Base-by-base conservation (phyloP, 1,140 invertebrate genomes). In the Drosophila fuyamai region DNA sequence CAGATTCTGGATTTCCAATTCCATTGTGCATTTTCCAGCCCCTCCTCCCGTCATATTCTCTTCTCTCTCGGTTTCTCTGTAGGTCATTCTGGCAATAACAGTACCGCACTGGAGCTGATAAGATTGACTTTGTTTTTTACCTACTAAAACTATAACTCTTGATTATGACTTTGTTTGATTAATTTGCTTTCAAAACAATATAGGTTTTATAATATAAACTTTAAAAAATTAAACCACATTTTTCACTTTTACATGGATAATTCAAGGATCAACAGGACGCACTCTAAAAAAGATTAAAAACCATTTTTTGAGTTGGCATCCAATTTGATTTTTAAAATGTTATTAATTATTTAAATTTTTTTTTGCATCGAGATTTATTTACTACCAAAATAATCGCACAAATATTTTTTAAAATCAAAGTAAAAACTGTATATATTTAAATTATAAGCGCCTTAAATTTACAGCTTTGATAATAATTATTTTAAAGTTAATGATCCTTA, bases 21-120 rank as follows among this genome's bases (percentile, higher is more conserved):
- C 58, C 56, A 83, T 56, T 68, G 46, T 80, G 70, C 29, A 70
- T 84, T 79, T 84, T 84, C 76, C 73, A 80, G 55, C 38, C 56
- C 36, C 36, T 50, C 61, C 48, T 43, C 50, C 43, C 6, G 29
- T 32, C 8, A 6, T 8, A 8, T 32, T 32, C 50, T 61, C 48
- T 43, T 43, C 43, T 9, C 18, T 61, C 40, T 29, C 12, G 43
- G 29, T 50, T 41, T 48, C 65, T 71, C 51, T 48, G 67, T 71
- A 71, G 67, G 65, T 71, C 67, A 71, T 50, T 35, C 66, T 48
- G 51, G 43, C 53, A 47, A 71, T 38, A 71, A 57, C 51, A 55
- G 41, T 63, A 27, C 60, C 51, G 40, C 35, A 32, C 47, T 56
- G 27, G 48, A 16, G 35, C 50, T 40, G 48, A 56, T 61, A 61